phyloP scores from a whole-genome alignment of 1,140 invertebrate species.

The Cotesia glomerata region DNA sequence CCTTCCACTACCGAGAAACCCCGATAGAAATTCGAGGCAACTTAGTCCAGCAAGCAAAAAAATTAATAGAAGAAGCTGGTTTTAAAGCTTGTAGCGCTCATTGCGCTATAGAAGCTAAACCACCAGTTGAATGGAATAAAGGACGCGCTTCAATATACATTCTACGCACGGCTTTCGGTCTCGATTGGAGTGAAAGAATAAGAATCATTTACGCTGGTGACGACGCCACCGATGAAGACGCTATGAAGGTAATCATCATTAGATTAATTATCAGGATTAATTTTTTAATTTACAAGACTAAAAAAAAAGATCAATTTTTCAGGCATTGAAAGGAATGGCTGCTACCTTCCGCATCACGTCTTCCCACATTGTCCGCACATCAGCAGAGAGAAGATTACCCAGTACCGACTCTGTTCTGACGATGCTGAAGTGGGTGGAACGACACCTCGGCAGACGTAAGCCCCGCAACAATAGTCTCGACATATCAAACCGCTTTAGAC shows the following conservation, averaged over 20 bases:
- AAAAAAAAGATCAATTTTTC: slow-evolving; percentile 27
- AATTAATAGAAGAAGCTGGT: slow-evolving; percentile 76
- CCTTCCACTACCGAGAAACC: slow-evolving; percentile 88
- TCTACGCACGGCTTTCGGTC: slow-evolving; percentile 83
- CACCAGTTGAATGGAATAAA: slow-evolving; percentile 90
- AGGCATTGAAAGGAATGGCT: slow-evolving; percentile 88
- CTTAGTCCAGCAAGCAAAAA: slow-evolving; percentile 73
- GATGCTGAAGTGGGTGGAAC: slow-evolving; percentile 88
- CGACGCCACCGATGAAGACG: slow-evolving; percentile 89
- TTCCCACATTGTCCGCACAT: slow-evolving; percentile 83
- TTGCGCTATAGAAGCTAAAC: slow-evolving; percentile 85
- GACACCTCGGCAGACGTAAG: slow-evolving; percentile 79
- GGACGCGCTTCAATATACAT: slow-evolving; percentile 90
- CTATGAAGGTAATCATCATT: slow-evolving; percentile 74
- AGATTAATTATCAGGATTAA: neutral
- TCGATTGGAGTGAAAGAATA: slow-evolving; percentile 90
- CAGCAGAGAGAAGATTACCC: slow-evolving; percentile 82
- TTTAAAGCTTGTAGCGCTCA: slow-evolving; percentile 80
- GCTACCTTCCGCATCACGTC: slow-evolving; percentile 87
- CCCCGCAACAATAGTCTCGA: slow-evolving; percentile 64
- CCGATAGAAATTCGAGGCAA: slow-evolving; percentile 70
- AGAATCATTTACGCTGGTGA: slow-evolving; percentile 90
- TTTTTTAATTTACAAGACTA: neutral
- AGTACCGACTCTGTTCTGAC: slow-evolving; percentile 87
- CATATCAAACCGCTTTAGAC: slow-evolving; percentile 67